Base-by-base conservation (phyloP, 2,113 vertebrate genomes). In the Ornithorhynchus anatinus region DNA sequence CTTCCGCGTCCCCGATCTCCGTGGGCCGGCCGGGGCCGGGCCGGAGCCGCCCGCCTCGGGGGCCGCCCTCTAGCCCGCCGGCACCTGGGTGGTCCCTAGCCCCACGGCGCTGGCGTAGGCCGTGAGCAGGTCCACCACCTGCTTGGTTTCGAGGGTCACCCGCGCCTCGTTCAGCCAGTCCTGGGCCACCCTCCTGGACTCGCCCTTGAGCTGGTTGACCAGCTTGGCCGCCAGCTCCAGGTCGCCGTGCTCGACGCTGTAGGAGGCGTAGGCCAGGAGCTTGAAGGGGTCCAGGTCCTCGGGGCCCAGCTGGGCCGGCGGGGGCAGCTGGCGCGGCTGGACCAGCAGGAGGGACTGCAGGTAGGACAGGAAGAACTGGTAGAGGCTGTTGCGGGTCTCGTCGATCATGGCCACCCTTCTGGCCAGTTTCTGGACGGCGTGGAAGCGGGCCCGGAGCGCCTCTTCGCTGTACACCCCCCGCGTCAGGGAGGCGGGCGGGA, bases 321-420 rank as follows among this genome's bases (percentile, higher is more conserved):
- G 97, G 44, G 92, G 94, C 72, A 92, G 74, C 74, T 96, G 95
- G 27, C 91, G 86, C 0, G 91, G 89, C 25, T 96, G 95, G 53
- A 96, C 94, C 8, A 99, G 42, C 4, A 99, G 94, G 7, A 95
- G 87, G 0, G 98, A 96, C 84, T 99, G 97, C 66, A 99, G 45
- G 81, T 97, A 99, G 3, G 98, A 99, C 36, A 99, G 88, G 86
- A 99, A 96, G 81, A 99, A 99, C 4, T 99, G 98, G 75, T 98
- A 99, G 29, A 99, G 73, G 85, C 96, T 98, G 92, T 99, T 98
- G 59, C 94, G 93, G 0, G 96, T 95, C 77, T 98, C 97, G 0
- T 99, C 96, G 0, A 99, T 93, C 76, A 99, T 94, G 0, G 98
- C 98, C 5, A 99, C 97, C 3, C 94, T 92, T 5, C 93, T 94